Conservation (phyloP, 2,113 vertebrate species). For the Melanotaenia duboulayi region DNA sequence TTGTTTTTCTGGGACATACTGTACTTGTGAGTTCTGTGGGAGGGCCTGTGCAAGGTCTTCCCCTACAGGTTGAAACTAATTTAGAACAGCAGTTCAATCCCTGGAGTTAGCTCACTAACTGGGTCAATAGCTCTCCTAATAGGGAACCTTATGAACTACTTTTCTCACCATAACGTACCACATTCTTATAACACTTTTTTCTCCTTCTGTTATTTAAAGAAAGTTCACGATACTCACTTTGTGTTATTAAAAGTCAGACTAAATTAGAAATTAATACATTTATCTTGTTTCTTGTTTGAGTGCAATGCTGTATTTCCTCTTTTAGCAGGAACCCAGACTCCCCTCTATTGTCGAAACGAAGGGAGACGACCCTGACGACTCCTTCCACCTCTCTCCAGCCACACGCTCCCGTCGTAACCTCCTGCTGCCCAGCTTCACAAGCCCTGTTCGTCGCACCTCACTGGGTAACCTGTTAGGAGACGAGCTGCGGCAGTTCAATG, state of each 20-base stretch:
- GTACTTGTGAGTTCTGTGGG: conserved; percentile 3
- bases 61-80: conserved; percentile 69
- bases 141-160: conserved; percentile 54
- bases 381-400: conserved; percentile 81
- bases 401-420: conserved; percentile 83
- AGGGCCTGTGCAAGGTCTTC: conserved; percentile 62
- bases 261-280: conserved; percentile 5
- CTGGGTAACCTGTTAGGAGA: conserved; percentile 91
- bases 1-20: conserved; percentile 45
- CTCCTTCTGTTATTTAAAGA: conserved; percentile 9
- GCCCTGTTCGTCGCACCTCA: conserved; percentile 83
- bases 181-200: not conserved
- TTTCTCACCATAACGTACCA: conserved; percentile 4
- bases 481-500: conserved; percentile 88
- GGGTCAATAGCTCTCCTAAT: conserved; percentile 67
- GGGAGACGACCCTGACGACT: conserved; percentile 75
- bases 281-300: not conserved
- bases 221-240: conserved; percentile 6
- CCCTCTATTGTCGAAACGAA: conserved; percentile 87
- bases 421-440: conserved; percentile 87
- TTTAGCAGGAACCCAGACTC: conserved; percentile 82
- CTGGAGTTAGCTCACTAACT: conserved; percentile 62
- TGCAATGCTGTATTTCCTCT: not conserved
- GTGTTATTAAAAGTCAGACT: not conserved
- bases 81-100: conserved; percentile 53